phyloP scores from a whole-genome alignment of 2,113 vertebrate genomes.

The Nestor notabilis region DNA sequence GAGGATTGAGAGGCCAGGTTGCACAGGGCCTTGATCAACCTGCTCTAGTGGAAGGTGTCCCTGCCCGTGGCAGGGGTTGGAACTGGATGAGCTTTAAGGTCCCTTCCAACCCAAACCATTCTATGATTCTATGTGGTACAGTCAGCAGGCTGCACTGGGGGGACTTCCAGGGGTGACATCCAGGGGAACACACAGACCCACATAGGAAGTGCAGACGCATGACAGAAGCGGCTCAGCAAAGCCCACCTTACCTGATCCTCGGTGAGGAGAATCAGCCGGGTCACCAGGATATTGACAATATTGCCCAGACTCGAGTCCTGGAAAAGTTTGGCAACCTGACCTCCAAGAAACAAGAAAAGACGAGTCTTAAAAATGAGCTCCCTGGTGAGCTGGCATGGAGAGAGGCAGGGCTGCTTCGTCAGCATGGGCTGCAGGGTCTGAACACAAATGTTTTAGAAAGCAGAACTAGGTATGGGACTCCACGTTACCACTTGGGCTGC shows the following conservation, averaged over 20 bases:
- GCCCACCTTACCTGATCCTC: slow-evolving; percentile 91
- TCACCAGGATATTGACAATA: slow-evolving; percentile 95
- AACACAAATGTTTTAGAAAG: not conserved
- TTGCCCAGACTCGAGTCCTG: slow-evolving; percentile 99
- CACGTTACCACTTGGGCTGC: fast-evolving
- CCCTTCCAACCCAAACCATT: not conserved
- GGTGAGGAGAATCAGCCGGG: slow-evolving; percentile 93
- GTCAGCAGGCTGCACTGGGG: not conserved
- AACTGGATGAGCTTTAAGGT: not conserved
- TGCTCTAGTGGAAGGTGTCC: not conserved
- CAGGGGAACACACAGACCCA: fast-evolving
- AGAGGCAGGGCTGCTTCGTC: fast-evolving
- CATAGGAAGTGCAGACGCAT: not conserved
- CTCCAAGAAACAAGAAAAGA: slow-evolving; percentile 99
- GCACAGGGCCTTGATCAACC: not conserved
- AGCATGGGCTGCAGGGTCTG: not conserved
- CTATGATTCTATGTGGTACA: not conserved
- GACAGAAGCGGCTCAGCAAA: not conserved
- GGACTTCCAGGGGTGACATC: not conserved
- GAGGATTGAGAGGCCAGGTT: not conserved
- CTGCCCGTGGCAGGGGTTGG: not conserved
- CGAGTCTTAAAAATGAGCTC: slow-evolving; percentile 91
- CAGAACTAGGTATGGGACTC: not conserved
- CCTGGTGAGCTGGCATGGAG: not conserved
- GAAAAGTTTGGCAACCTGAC: slow-evolving; percentile 99